Evolutionary conservation across 23 tunicate species (phyloP), one percentile per base, ranked within the genome.

Genomic region (Ciona savignyi): DNA sequence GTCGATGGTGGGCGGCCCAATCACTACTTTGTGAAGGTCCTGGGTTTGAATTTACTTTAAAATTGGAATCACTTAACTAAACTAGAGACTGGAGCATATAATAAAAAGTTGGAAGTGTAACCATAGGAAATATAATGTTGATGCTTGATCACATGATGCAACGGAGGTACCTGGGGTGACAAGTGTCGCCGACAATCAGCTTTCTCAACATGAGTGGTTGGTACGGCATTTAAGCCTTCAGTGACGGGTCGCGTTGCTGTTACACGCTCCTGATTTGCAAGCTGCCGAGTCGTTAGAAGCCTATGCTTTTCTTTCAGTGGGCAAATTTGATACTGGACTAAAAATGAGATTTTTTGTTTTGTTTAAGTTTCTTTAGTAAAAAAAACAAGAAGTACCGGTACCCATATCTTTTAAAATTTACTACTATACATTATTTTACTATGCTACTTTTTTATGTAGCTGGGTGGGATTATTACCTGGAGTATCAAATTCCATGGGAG

Each of bases 1-100:
- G 65, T 91, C 97, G 0, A 91, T 71, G 28, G 87, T 80, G 0
- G 97, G 97, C 32, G 97, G 97, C 0, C 97, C 97, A 56, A 91
- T 84, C 24, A 91, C 68, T n/a, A 91, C 72, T 63, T 91, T 91
- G 77, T 80, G 84, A 2, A 91, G 79, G 66, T 91, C 97, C 97
- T 91, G 71, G 67, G 20, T 11, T 49, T 15, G 15, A 49, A 49
- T 49, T 49, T 49, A 49, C 61, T 49, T 49, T 49, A 11, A 11
- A 49, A 49, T 11, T 49, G 20, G 20, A 49, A 49, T 11, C 61
- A 11, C 20, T 11, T 49, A 49, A 49, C 15, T 11, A 49, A 11
- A 49, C 61, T n/a, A n/a, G n/a, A n/a, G n/a, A n/a, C n/a, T n/a
- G n/a, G n/a, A n/a, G n/a, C n/a, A n/a, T n/a, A n/a, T n/a, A n/a